Conservation (phyloP, 35 echinoderm and acorn worm genomes). For the Patiria miniata region DNA sequence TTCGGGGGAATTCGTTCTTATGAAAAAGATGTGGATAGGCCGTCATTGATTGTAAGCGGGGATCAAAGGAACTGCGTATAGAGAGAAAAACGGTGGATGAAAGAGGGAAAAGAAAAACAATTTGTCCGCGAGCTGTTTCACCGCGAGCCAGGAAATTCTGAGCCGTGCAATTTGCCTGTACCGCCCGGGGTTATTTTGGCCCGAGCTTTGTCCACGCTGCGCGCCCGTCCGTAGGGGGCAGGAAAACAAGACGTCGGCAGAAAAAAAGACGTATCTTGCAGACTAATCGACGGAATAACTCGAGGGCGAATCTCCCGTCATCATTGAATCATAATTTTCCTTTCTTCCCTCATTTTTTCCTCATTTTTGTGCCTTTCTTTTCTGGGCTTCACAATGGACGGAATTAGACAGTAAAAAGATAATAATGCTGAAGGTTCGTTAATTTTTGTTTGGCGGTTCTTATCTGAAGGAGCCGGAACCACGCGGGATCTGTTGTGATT, state of each 20-base stretch:
- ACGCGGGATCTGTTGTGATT: too few relatives aligned
- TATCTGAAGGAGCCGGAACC: too few relatives aligned
- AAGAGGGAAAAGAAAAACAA: too few relatives aligned
- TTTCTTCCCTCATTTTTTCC: neutral
- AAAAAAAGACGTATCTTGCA: neutral
- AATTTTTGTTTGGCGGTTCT: too few relatives aligned
- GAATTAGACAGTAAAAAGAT: slow-evolving; percentile 1
- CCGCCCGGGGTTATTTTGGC: neutral
- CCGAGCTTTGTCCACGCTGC: neutral
- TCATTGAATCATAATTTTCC: neutral
- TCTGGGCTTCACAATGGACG: neutral
- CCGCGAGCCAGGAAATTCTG: neutral
- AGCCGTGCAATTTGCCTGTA: neutral
- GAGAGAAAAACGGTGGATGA: too few relatives aligned
- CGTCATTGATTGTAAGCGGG: neutral
- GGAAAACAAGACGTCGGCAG: neutral
- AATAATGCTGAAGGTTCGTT: neutral
- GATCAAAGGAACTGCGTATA: too few relatives aligned
- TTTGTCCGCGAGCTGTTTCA: too few relatives aligned
- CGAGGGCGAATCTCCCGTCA: neutral
- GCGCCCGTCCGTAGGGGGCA: neutral
- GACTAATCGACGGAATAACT: neutral
- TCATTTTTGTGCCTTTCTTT: neutral
- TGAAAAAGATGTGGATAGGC: neutral
- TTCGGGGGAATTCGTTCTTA: neutral